Base-by-base conservation (phyloP, 1,140 invertebrate species). In the Temnothorax curvispinosus region DNA sequence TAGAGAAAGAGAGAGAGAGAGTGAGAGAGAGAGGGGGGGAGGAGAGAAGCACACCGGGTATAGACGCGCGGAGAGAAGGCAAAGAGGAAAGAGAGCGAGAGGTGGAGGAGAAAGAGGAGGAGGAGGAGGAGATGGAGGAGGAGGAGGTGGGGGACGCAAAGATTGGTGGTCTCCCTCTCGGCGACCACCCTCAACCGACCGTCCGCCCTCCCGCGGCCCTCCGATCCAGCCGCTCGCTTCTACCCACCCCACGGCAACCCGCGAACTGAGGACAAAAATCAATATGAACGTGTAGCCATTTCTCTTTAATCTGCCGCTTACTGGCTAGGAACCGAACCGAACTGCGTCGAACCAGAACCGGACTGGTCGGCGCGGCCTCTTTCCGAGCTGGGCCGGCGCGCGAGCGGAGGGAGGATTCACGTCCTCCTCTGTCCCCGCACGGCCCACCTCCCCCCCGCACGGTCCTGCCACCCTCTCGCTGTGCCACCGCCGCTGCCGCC, bases 271-370 rank as follows among this genome's bases (percentile, higher is more conserved):
- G 94, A 95, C 94, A 95, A 95, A 95, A 95, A 95, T 95, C 95
- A 95, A 95, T 95, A 95, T 95, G 93, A 95, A 94, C 94, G 94
- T 95, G 95, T 95, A 95, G 95, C 94, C 94, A 95, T 95, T 95
- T 94, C 95, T 95, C 94, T 95, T 95, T 95, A 95, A 95, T 95
- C 94, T 95, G 93, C 93, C 94, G 93, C 92, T 94, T 93, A 93
- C 93, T 92, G 93, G 92, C 93, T 92, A 92, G 91, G 89, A 93
- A 92, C 93, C 90, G 90, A 90, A 92, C 93, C 92, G 90, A 92
- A 93, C 91, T 91, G 88, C 92, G 89, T 91, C 91, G 90, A 93
- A 93, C 93, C 81, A 91, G 87, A 92, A 75, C 88, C 91, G 86
- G 90, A 87, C 90, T 89, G 88, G 84, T 89, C 87, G 87, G 72